Evolutionary conservation across 2,113 vertebrate genomes (phyloP).

Genomic region (Syngnathus floridae): DNA sequence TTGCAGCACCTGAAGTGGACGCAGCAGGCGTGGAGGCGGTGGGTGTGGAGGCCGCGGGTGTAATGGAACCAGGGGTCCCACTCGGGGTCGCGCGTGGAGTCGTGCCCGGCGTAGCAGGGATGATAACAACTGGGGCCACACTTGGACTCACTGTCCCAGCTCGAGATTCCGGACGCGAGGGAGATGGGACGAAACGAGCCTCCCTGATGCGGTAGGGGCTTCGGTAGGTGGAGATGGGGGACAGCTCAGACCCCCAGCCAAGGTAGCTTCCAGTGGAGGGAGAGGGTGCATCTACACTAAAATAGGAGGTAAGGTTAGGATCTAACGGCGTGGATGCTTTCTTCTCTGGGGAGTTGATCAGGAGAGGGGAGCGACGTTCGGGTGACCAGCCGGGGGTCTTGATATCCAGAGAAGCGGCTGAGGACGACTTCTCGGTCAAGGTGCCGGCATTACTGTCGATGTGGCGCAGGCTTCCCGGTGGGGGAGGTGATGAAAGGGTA

Average conservation of each 20-base stretch:
- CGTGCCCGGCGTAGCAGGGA: slow-evolving; percentile 59
- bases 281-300: slow-evolving; percentile 58
- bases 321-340: slow-evolving; percentile 36
- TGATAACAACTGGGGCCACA: slow-evolving; percentile 47
- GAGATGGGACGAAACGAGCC: slow-evolving; percentile 60
- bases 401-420: slow-evolving; percentile 58
- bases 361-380: slow-evolving; percentile 55
- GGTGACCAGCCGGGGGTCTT: slow-evolving; percentile 63
- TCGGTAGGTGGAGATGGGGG: slow-evolving; percentile 62
- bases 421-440: slow-evolving; percentile 56
- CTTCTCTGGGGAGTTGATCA: slow-evolving; percentile 54
- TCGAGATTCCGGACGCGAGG: slow-evolving; percentile 47
- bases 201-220: slow-evolving; percentile 67
- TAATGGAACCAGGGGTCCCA: slow-evolving; percentile 32
- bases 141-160: slow-evolving; percentile 34
- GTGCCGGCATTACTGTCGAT: slow-evolving; percentile 52
- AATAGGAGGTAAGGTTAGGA: slow-evolving; percentile 57
- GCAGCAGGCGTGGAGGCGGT: slow-evolving; percentile 22
- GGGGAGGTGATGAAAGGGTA: slow-evolving; percentile 47
- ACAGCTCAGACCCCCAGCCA: slow-evolving; percentile 68
- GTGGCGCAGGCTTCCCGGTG: slow-evolving; percentile 47
- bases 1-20: slow-evolving; percentile 17
- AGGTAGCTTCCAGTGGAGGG: slow-evolving; percentile 66
- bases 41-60: slow-evolving; percentile 17
- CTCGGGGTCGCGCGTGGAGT: slow-evolving; percentile 52